Base-by-base conservation (phyloP, 2,888 invertebrate genomes). In the Stenodera caucasica region DNA sequence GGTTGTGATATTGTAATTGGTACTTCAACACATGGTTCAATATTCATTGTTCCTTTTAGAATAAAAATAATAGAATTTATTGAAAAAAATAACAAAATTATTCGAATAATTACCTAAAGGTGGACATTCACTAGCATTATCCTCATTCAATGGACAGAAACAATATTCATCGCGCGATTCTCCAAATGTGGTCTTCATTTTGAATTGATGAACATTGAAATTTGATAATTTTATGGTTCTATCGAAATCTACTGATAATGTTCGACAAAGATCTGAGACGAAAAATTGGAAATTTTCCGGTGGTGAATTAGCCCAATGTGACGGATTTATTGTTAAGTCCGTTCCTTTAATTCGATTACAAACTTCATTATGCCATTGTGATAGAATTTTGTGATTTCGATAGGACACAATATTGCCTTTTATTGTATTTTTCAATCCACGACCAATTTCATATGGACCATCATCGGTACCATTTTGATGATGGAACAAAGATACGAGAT, bases 1-100 rank as follows among this genome's bases (percentile, higher is more conserved):
- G 77, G 77, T 57, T 71, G 72, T 0, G 91, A 90, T 32, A 91
- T 74, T 1, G 86, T 84, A 2, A 91, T 86, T 0, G 91, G 90
- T 56, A 90, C 90, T 76, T 79, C 78, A 66, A 32, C 49, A 35
- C 60, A 60, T 35, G 53, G 53, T 40, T 21, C 52, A 15, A 57
- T 26, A 26, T 57, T 32, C 57, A 60, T 57, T 2, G 60, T 60
- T 11, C 60, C 60, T 33, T 26, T 26, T 5, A 26, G 26, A 26
- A 26, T 3, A 26, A 26, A 26, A 3, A 5, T 26, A 26, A 26
- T 5, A 26, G 7, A n/a, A n/a, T n/a, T n/a, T 26, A 26, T 26
- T 26, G 26, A 26, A 26, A 26, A 26, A 3, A 26, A 26, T 26
- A 5, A 26, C 37, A 37, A 15, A 9, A 32, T 29, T 29, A 29